Conservation (phyloP, 2,797 vertebrate species). For the Pempheris klunzingeri region DNA sequence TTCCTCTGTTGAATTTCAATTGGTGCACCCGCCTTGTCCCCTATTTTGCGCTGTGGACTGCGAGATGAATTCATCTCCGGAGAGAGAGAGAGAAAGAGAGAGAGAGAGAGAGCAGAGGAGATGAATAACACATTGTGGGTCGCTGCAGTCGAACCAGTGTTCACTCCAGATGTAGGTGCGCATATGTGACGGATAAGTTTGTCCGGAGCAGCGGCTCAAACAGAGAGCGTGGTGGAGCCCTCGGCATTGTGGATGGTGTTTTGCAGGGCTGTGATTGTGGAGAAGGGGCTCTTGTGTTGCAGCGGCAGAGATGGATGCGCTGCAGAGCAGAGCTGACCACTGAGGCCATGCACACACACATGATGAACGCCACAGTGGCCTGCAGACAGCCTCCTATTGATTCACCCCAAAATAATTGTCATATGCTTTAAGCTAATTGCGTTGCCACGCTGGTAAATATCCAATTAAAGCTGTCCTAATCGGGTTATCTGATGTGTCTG, state of each 20-base stretch:
- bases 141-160: constrained; percentile 8
- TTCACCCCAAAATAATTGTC: constrained; percentile 58
- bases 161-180: background rate
- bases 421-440: constrained; percentile 53
- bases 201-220: background rate
- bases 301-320: constrained; percentile 82
- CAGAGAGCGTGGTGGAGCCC: background rate
- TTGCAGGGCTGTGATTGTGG: constrained; percentile 76
- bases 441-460: constrained; percentile 55
- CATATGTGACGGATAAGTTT: constrained; percentile 3
- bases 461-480: constrained; percentile 66
- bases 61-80: constrained; percentile 68
- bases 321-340: constrained; percentile 78
- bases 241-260: constrained; percentile 71
- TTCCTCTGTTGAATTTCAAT: constrained; percentile 67
- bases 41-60: constrained; percentile 58
- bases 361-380: constrained; percentile 53
- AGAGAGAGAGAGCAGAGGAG: constrained; percentile 35
- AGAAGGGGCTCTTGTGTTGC: constrained; percentile 72
- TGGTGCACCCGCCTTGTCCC: constrained; percentile 79
- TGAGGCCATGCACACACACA: constrained; percentile 52
- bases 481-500: constrained; percentile 68
- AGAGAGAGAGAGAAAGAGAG: constrained; percentile 28
- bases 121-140: constrained; percentile 56
- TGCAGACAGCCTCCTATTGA: constrained; percentile 64